A percentile compares a stretch with the other conserved stretches of the same genome.
phyloP scores from a whole-genome alignment of 2,888 invertebrate species.

The Drosophila niveifrons region DNA sequence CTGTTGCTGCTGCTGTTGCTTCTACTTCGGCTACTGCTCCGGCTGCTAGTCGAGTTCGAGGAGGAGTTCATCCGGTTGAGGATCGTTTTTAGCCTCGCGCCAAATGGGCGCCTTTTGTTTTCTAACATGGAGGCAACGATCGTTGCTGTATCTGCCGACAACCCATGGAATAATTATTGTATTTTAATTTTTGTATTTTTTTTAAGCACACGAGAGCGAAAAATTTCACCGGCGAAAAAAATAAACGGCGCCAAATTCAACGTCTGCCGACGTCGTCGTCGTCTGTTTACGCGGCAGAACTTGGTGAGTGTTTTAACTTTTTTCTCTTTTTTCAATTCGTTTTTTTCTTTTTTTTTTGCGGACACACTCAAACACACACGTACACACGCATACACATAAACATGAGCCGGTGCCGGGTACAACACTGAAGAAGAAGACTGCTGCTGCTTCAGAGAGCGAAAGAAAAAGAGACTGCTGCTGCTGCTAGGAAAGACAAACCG shows the following conservation, averaged over 20 bases:
- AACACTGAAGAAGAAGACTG: conserved; percentile 11
- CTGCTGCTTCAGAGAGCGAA: conserved; percentile 26
- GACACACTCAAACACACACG: conserved; percentile 40
- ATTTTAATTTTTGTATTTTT: conserved; percentile 13
- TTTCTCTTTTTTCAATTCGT: conserved; percentile 10
- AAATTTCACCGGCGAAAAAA: conserved; percentile 63
- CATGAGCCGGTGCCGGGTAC: conserved; percentile 53
- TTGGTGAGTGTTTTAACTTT: conserved; percentile 40
- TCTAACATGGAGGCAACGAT: conserved; percentile 38
- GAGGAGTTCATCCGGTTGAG: conserved; percentile 31
- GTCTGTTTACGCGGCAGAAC: conserved; percentile 78
- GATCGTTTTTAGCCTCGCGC: conserved; percentile 46
- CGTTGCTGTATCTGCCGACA: not conserved
- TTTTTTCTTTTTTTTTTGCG: conserved; percentile 34
- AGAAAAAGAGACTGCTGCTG: conserved; percentile 24
- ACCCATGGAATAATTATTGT: conserved; percentile 18
- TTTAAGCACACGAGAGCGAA: conserved; percentile 31
- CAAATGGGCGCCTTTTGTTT: conserved; percentile 50
- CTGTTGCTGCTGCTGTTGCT: conserved; percentile 10
- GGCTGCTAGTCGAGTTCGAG: not conserved
- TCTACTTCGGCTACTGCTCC: not conserved
- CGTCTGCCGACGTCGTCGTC: conserved; percentile 64
- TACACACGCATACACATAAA: conserved; percentile 46
- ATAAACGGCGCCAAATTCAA: conserved; percentile 74
- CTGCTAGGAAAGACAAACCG: conserved; percentile 36